Evolutionary conservation across 2,888 invertebrate species (phyloP).

Genomic region (Altica lythri): DNA sequence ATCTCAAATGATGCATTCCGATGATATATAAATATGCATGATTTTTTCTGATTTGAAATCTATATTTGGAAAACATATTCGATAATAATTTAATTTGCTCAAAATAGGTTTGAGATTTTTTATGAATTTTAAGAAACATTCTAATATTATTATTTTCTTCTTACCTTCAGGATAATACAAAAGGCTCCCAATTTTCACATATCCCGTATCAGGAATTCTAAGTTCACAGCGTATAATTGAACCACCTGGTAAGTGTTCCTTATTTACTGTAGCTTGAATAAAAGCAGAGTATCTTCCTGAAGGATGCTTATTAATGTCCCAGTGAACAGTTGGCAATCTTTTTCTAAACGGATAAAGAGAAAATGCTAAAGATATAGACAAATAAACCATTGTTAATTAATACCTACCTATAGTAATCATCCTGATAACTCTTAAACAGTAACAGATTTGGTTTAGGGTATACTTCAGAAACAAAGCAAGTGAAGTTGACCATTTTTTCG

Average conservation of each 20-base stretch:
- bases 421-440: slow-evolving; percentile 50
- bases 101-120: neutral
- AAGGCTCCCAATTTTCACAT: slow-evolving; percentile 53
- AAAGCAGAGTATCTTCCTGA: slow-evolving; percentile 49
- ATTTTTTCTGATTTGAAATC: neutral
- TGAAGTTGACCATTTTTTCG: slow-evolving; percentile 55
- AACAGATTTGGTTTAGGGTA: slow-evolving; percentile 55
- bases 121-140: neutral
- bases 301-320: slow-evolving; percentile 50
- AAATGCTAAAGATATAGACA: neutral
- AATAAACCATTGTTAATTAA: neutral
- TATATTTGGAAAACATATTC: neutral
- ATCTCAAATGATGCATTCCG: too few species aligned
- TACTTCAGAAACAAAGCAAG: slow-evolving; percentile 56
- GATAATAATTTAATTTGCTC: neutral
- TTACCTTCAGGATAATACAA: slow-evolving; percentile 52
- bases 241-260: slow-evolving; percentile 47
- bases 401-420: slow-evolving; percentile 45
- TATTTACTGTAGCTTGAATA: slow-evolving; percentile 47
- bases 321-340: slow-evolving; percentile 50
- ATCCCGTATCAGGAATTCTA: slow-evolving; percentile 55
- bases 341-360: slow-evolving; percentile 40
- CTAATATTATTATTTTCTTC: neutral
- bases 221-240: slow-evolving; percentile 55
- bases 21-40: too few species aligned